Percentiles rank a stretch among this genome's conserved stretches.
Conservation (phyloP, 2,113 vertebrate genomes). For the Macaca mulatta region DNA sequence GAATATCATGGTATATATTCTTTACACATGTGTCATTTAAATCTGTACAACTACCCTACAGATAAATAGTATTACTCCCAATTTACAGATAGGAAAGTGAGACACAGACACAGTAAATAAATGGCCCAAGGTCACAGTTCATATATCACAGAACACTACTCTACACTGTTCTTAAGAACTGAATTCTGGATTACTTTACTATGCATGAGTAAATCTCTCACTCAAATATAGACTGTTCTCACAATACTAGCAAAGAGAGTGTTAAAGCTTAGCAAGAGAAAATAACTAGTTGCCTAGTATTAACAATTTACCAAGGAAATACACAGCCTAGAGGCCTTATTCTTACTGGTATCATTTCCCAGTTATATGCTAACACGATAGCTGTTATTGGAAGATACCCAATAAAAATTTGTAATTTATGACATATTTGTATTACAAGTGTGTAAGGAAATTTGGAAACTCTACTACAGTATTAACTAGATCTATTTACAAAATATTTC, state of each 20-base stretch:
- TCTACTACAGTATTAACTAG: background rate
- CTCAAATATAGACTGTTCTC: background rate
- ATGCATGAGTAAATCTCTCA: background rate
- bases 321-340: background rate
- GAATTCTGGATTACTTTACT: background rate
- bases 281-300: background rate
- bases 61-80: background rate
- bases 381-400: background rate
- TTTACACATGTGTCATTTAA: background rate
- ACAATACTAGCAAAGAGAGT: background rate
- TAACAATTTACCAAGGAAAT: background rate
- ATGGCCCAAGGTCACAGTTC: background rate
- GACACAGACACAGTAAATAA: background rate
- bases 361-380: background rate
- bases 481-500: background rate
- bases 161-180: background rate
- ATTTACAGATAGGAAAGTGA: background rate
- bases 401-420: background rate
- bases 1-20: background rate
- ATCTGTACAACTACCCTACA: background rate
- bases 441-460: background rate
- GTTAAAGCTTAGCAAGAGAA: background rate
- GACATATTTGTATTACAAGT: background rate
- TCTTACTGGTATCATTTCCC: background rate
- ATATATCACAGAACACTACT: background rate